phyloP scores from a whole-genome alignment of 2,888 invertebrate genomes.

The Dexiosoma caninum region DNA sequence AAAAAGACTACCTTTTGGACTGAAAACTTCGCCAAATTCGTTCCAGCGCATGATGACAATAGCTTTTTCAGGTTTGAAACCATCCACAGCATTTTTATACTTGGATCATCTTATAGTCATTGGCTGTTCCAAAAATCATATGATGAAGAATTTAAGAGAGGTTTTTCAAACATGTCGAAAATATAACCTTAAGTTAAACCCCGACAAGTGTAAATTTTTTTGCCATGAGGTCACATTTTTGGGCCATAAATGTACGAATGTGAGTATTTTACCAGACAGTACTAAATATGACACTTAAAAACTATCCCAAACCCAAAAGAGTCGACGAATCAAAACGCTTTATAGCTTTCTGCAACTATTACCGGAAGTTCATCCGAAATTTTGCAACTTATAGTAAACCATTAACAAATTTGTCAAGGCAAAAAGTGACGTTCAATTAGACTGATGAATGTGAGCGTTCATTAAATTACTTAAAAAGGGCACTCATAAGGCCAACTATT shows the following conservation, averaged over 20 bases:
- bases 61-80: neutral
- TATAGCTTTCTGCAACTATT: neutral
- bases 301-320: neutral
- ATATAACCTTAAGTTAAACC: neutral
- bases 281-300: neutral
- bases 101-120: neutral
- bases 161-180: neutral
- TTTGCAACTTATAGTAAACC: neutral
- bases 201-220: neutral
- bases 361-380: neutral
- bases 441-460: slow-evolving; percentile 29
- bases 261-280: neutral
- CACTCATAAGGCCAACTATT: slow-evolving; percentile 15
- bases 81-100: neutral
- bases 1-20: neutral
- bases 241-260: neutral
- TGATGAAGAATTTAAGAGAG: neutral
- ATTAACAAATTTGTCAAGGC: neutral
- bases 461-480: slow-evolving; percentile 47
- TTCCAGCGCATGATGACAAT: slow-evolving; percentile 7
- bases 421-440: neutral
- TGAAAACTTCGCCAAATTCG: neutral
- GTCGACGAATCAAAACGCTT: neutral
- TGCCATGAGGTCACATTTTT: neutral
- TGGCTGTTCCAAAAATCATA: neutral